These are phyloP conservation scores for Meganola albula DNA, from an alignment of 2,888 invertebrate species.

Conservation along the genomic window DNA sequence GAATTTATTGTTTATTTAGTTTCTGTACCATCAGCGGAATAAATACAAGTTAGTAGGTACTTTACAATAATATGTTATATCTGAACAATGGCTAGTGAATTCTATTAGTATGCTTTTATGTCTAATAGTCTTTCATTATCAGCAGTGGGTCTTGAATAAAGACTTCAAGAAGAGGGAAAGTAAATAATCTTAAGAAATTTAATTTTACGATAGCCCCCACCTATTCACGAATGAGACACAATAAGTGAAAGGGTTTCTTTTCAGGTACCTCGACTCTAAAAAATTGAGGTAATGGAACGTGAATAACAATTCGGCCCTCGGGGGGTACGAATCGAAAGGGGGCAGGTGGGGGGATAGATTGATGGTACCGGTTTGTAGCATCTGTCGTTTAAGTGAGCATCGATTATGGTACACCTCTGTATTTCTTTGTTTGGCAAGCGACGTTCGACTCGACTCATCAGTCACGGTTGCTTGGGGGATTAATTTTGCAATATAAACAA, in stretches of 20 bases:
- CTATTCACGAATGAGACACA: conserved; percentile 66
- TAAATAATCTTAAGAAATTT: conserved; percentile 60
- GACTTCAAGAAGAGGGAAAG: conserved; percentile 31
- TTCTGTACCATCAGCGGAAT: conserved; percentile 12
- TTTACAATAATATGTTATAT: no score
- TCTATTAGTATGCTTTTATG: no score
- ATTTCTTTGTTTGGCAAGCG: conserved; percentile 68
- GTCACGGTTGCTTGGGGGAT: conserved; percentile 52
- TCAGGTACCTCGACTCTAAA: conserved; percentile 68
- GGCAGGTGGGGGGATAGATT: conserved; percentile 55
- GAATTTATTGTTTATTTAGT: conserved; percentile 32
- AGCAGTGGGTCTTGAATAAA: conserved; percentile 30
- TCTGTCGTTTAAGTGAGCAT: conserved; percentile 75
- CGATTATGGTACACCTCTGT: conserved; percentile 69
- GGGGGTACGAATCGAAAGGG: conserved; percentile 35
- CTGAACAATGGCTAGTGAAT: no score
- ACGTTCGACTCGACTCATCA: conserved; percentile 61
- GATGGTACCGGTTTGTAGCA: conserved; percentile 75
- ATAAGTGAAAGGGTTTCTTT: conserved; percentile 73
- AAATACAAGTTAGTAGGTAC: no score
- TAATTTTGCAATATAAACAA: conserved; percentile 65
- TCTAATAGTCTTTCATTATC: conserved; percentile 33
- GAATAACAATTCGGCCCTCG: conserved; percentile 71
- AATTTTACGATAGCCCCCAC: conserved; percentile 58
- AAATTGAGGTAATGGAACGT: conserved; percentile 76